Evolutionary conservation across 23 tunicate species (phyloP).

Genomic region (Pegea sp.): DNA sequence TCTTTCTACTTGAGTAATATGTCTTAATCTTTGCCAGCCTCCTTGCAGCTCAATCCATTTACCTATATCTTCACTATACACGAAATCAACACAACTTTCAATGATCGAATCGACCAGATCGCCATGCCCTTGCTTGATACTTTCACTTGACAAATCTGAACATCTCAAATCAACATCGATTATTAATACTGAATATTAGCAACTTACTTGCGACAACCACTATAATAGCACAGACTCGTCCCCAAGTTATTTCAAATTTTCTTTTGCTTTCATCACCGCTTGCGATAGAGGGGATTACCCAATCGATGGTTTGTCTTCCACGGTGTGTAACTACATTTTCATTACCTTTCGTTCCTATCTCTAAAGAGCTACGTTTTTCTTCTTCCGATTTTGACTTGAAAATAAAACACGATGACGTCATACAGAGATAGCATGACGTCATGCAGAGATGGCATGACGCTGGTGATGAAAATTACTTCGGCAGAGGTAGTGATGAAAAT

Average conservation of each 20-base stretch:
- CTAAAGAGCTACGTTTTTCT: too few relatives aligned
- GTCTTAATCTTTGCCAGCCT: conserved; percentile 32
- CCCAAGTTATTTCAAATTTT: conserved; percentile 75
- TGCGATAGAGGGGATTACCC: too few relatives aligned
- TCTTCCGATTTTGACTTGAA: too few relatives aligned
- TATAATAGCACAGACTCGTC: conserved; percentile 40
- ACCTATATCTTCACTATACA: conserved; percentile 34
- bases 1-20: too few relatives aligned
- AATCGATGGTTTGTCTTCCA: too few relatives aligned
- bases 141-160: conserved; percentile 46
- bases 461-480: too few relatives aligned
- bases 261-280: too few relatives aligned
- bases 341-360: too few relatives aligned
- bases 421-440: too few relatives aligned
- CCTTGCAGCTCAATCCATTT: conserved; percentile 49
- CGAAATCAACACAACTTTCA: conserved; percentile 49
- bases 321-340: too few relatives aligned
- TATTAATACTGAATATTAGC: not conserved
- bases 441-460: too few relatives aligned
- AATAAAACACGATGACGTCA: too few relatives aligned
- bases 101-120: conserved; percentile 50
- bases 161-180: not conserved
- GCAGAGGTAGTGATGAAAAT: conserved; percentile 50
- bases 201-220: conserved; percentile 53
- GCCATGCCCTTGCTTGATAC: conserved; percentile 72